Conservation (phyloP, 2,113 vertebrate genomes). For the Boulengerochromis microlepis region DNA sequence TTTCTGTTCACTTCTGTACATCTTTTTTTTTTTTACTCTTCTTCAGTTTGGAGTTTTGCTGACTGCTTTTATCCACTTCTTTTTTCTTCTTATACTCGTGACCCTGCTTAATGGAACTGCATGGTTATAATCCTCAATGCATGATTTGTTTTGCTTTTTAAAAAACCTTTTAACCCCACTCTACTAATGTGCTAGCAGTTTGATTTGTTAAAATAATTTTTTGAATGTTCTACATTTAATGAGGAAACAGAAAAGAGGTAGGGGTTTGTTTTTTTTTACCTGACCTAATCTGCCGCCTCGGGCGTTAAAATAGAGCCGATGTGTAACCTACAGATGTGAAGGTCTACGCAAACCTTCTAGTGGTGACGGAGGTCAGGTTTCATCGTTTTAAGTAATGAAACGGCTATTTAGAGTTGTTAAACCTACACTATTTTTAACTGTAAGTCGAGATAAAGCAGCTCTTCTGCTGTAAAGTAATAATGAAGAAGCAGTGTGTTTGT, state of each 20-base stretch:
- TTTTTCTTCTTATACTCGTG: background rate
- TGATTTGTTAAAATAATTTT: background rate
- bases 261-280: background rate
- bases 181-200: background rate
- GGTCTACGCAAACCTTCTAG: background rate
- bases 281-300: background rate
- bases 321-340: background rate
- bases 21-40: background rate
- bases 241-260: background rate
- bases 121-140: background rate
- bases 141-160: background rate
- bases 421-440: background rate
- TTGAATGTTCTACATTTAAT: background rate
- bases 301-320: background rate
- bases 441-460: background rate
- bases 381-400: background rate
- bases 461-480: background rate
- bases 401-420: background rate
- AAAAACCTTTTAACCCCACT: background rate
- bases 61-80: background rate
- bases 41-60: background rate
- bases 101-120: background rate
- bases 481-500: background rate
- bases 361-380: background rate
- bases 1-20: slow-evolving; percentile 21